Evolutionary conservation across 2,113 vertebrate genomes (phyloP), one percentile per base, ranked within the genome.

Genomic region (Calypte anna): DNA sequence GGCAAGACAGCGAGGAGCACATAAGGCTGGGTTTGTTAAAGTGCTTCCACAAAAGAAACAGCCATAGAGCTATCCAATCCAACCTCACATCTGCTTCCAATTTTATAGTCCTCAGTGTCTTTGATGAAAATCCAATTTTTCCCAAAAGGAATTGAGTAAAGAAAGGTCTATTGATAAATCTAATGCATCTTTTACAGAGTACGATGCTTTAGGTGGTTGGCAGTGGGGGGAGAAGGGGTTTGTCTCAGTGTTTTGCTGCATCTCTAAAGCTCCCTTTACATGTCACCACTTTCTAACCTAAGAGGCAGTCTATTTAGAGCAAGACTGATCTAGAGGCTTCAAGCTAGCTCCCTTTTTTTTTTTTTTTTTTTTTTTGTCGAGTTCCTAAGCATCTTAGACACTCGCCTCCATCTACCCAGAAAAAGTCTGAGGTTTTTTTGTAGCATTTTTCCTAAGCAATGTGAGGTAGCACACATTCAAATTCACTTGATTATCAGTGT

Each of bases 51-150:
- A 90, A 96, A 96, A 93, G 90, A 83, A 93, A 93, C 74, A 92
- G 63, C 82, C 76, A 85, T 40, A 92, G 21, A 88, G 86, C 75
- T 94, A 57, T 92, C 82, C 77, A 93, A 73, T 86, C 79, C 88
- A 90, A 79, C 51, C 54, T 88, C 84, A 92, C 92, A 96, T 96
- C 95, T 97, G 95, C 90, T 96, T 96, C 93, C 94, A 97, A 96
- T 96, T 96, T 94, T 74, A 82, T 87, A 94, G 81, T 73, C 79
- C 88, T 93, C 82, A 81, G 73, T 82, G 86, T 92, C 92, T 96
- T 95, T 94, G 96, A 95, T 96, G 95, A 93, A 96, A 96, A 93
- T 81, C 36, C 76, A 82, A 19, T 88, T 96, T 95, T 89, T 83
- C 88, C 96, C 76, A 78, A 95, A 96, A 96, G 95, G 86, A 96